Base-by-base conservation (phyloP, 1,140 invertebrate species). In the Leptinotarsa defecta region DNA sequence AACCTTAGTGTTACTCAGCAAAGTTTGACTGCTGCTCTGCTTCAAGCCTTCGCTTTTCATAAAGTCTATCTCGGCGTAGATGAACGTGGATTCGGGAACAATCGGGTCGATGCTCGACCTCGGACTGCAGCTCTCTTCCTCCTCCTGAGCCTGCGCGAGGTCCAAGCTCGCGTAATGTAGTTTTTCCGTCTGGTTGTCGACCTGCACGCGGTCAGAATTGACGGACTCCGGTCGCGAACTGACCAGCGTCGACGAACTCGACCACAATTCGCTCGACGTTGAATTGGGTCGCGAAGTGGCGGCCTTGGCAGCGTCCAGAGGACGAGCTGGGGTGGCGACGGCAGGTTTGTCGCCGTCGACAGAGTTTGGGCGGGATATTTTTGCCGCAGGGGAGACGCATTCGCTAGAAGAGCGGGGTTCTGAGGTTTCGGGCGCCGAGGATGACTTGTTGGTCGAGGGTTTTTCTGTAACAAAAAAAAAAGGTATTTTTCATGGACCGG, bases 41-140 rank as follows among this genome's bases (percentile, higher is more conserved):
- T 86, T 88, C 73, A 88, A 81, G 34, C 83, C 86, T 75, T 89
- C 88, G 75, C 88, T 89, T 85, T 91, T 91, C 13, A 88, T 88
- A 83, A 93, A 93, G 85, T 93, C 91, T 74, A 93, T 92, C 85
- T 92, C 89, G n/a, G 91, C 91, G 83, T 93, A 93, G 48, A 86
- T 87, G 79, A 91, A 90, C 63, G 87, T 83, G 71, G 87, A 85
- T 78, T 86, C 84, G 75, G 82, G 52, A 19, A 19, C 52, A 78
- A 22, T 86, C n/a, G 86, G 85, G 87, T 52, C 86, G 17, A 15
- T 57, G n/a, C 13, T 34, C 4, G 71, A 76, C 48, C 78, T 78
- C 4, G 78, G 79, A 65, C 79, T 81, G 74, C 15, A 77, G 68
- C 13, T 78, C 65, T 64, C 24, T 62, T 71, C 77, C 17, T 74